Evolutionary conservation across 1,140 invertebrate species (phyloP).

Genomic region (Phymorhynchus buccinoides): DNA sequence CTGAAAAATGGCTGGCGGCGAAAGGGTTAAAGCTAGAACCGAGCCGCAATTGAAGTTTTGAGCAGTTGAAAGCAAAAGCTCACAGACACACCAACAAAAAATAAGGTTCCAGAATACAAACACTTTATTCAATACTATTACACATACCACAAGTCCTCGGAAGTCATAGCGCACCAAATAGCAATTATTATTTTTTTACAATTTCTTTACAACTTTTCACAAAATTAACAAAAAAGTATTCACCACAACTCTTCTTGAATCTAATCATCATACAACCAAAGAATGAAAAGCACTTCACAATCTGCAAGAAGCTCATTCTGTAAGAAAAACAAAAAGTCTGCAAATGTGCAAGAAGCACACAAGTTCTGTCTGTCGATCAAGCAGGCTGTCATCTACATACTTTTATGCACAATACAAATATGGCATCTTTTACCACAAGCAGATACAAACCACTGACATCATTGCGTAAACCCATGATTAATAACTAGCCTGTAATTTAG

Average conservation of each 20-base stretch:
- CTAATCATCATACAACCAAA: not conserved
- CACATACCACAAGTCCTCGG: not conserved
- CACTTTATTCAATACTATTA: constrained; percentile 15
- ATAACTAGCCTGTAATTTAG: too few species aligned
- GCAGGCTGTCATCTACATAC: not conserved
- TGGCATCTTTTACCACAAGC: not conserved
- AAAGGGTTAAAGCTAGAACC: not conserved
- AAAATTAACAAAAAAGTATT: not conserved
- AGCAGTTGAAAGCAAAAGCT: too few species aligned
- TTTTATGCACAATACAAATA: not conserved
- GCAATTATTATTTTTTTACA: not conserved
- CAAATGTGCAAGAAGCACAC: not conserved
- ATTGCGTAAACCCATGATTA: too few species aligned
- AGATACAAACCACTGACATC: too few species aligned
- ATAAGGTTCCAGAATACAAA: constrained; percentile 18
- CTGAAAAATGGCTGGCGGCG: too few species aligned
- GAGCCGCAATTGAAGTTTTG: too few species aligned
- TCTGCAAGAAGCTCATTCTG: constrained; percentile 1
- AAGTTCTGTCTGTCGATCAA: not conserved
- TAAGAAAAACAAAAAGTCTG: too few species aligned
- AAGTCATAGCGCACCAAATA: not conserved
- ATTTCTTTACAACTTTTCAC: not conserved
- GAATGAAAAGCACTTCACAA: not conserved
- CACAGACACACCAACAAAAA: not conserved
- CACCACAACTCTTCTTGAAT: not conserved